Evolutionary conservation across 1,140 invertebrate species (phyloP).

Genomic region (Oncopodura yosiiana): DNA sequence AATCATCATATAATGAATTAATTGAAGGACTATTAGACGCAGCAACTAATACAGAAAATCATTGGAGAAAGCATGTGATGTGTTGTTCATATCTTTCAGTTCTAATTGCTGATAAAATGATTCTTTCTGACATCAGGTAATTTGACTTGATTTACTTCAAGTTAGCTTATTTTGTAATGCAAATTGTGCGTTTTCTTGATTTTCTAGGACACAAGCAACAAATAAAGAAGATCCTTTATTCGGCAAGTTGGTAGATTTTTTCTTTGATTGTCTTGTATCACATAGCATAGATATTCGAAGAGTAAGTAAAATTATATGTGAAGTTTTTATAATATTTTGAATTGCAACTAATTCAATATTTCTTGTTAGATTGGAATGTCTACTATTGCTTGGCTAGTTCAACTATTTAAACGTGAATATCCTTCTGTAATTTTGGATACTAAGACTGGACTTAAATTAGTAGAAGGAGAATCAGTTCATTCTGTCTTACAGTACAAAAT

Average conservation of each 20-base stretch:
- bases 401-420: slow-evolving; percentile 56
- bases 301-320: slow-evolving; percentile 37
- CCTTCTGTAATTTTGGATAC: slow-evolving; percentile 16
- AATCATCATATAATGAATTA: slow-evolving; percentile 50
- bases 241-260: slow-evolving; percentile 52
- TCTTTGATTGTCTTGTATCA: slow-evolving; percentile 57
- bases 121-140: no score
- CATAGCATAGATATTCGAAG: slow-evolving; percentile 67
- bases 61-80: slow-evolving; percentile 70
- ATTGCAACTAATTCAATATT: neutral
- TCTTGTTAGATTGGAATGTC: slow-evolving; percentile 9
- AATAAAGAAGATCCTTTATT: slow-evolving; percentile 58
- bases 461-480: slow-evolving; percentile 25
- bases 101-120: slow-evolving; percentile 60
- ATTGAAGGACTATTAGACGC: slow-evolving; percentile 52
- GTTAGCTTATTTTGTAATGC: no score
- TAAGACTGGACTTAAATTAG: slow-evolving; percentile 16
- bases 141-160: no score
- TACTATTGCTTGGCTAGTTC: slow-evolving; percentile 36
- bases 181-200: no score
- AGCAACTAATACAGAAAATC: slow-evolving; percentile 56
- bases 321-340: neutral
- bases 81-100: slow-evolving; percentile 59
- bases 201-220: no score
- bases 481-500: slow-evolving; percentile 30